phyloP scores from a whole-genome alignment of 1,140 invertebrate species.

The Drosophila leontia region DNA sequence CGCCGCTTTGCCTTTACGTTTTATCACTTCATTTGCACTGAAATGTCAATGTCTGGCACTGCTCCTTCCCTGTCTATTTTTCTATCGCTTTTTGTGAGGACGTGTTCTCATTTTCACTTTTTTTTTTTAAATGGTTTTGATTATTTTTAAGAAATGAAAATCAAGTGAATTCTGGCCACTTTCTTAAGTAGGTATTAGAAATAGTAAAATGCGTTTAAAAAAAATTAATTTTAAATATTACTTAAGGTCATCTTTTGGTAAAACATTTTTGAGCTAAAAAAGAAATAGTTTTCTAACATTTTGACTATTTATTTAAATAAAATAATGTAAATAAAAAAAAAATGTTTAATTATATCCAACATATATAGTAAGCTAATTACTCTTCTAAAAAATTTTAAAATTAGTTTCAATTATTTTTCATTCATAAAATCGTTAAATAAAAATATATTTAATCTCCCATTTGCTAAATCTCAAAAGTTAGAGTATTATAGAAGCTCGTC shows the following conservation, averaged over 20 bases:
- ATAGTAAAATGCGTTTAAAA: background rate
- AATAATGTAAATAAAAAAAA: too few species aligned
- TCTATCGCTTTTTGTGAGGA: conserved; percentile 11
- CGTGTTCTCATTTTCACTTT: conserved; percentile 25
- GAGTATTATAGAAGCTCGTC: background rate
- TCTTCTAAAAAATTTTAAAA: background rate
- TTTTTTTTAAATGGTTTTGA: conserved; percentile 1
- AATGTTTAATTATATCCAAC: too few species aligned
- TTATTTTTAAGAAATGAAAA: background rate
- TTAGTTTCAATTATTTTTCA: background rate
- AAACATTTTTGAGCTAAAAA: too few species aligned
- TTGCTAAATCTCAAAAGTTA: background rate
- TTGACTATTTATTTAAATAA: too few species aligned
- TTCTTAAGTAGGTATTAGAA: background rate
- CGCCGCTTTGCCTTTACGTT: conserved; percentile 60
- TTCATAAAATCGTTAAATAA: background rate
- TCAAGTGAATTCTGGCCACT: background rate
- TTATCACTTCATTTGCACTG: conserved; percentile 78
- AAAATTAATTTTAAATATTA: background rate
- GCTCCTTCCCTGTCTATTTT: conserved; percentile 9
- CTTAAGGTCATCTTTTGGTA: background rate
- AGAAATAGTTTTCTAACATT: too few species aligned
- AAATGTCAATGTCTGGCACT: conserved; percentile 73
- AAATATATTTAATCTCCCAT: background rate
- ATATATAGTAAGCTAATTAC: too few species aligned